A percentile compares a stretch with the other conserved stretches of the same genome.
Evolutionary conservation across 2,113 vertebrate species (phyloP).

Genomic region (Cheilinus undulatus): DNA sequence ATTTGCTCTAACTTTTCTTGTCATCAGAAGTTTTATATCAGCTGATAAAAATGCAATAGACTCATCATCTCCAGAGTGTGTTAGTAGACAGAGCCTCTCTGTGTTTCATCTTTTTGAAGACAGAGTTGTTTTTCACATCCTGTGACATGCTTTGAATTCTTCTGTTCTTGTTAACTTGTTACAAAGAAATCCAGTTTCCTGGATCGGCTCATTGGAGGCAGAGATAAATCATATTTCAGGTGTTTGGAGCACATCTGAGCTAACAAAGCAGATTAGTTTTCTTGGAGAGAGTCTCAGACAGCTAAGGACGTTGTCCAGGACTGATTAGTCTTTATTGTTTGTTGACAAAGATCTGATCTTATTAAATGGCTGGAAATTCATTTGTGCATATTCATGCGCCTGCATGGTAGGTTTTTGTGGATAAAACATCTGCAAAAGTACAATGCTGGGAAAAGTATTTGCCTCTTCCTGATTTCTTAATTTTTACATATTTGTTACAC

Average conservation of each 20-base stretch:
- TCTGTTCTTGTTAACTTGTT: conserved; percentile 45
- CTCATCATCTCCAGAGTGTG: conserved; percentile 8
- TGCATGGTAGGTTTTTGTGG: not conserved
- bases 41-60: conserved; percentile 13
- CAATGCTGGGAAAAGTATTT: too few relatives aligned
- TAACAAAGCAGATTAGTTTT: conserved; percentile 50
- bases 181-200: conserved; percentile 29
- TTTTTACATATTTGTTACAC: too few relatives aligned
- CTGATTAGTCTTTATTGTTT: conserved; percentile 21
- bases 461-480: too few relatives aligned
- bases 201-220: conserved; percentile 16
- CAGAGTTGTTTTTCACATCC: not conserved
- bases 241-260: conserved; percentile 37
- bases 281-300: conserved; percentile 1
- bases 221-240: conserved; percentile 38
- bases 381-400: not conserved
- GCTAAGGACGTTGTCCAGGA: conserved; percentile 5
- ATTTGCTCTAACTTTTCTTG: not conserved
- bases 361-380: not conserved
- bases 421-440: conserved; percentile 3
- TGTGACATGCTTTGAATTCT: conserved; percentile 18
- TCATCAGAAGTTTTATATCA: too few relatives aligned
- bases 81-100: not conserved
- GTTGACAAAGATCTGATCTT: not conserved
- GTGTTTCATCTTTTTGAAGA: not conserved